Evolutionary conservation across 37 sponge, comb jelly and placozoan genomes (phyloP), one percentile per base, ranked within the genome.

Genomic region (Lycopodina hypogea): DNA sequence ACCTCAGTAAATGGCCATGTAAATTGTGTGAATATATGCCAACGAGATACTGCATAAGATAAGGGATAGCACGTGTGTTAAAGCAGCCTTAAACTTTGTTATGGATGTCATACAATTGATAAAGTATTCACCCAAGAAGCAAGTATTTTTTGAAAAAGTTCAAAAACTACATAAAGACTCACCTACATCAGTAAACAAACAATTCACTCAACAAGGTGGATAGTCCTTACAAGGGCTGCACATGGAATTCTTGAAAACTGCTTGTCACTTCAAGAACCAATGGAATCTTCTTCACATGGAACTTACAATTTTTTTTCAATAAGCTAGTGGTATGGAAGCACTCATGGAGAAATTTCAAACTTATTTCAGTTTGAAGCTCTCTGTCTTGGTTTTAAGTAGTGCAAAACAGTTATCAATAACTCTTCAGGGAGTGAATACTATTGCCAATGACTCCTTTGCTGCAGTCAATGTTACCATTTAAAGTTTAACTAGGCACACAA

Each of bases 41-140:
- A 17, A 59, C 60, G 12, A 59, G 60, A 59, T 28, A 18, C 12
- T 59, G 60, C 60, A 45, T 45, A n/a, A n/a, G n/a, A n/a, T n/a
- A 45, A 9, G 66, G 35, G 32, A 65, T 33, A 65, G 35, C 12
- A 65, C 18, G 30, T 32, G 70, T 70, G 17, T 70, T 8, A 70
- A 70, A 70, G 70, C 39, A 70, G 70, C 24, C n/a, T 42, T 70
- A 23, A 70, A 70, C 36, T 70, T 70, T 70, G 42, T 45, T 41
- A 70, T 70, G 70, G 70, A 70, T n/a, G 70, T 24, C 23, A 41
- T 70, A 7, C 70, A 70, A n/a, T 70, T 70, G 36, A 41, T 41
- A 42, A 70, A 70, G 22, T 70, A 42, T n/a, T 70, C 70, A 42
- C 70, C 70, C 11, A 70, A 70, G 14, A 8, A 45, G 36, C 70